Percentiles rank a stretch among this genome's conserved stretches.
Evolutionary conservation across 2,113 vertebrate species (phyloP).

Genomic region (Gadus macrocephalus): DNA sequence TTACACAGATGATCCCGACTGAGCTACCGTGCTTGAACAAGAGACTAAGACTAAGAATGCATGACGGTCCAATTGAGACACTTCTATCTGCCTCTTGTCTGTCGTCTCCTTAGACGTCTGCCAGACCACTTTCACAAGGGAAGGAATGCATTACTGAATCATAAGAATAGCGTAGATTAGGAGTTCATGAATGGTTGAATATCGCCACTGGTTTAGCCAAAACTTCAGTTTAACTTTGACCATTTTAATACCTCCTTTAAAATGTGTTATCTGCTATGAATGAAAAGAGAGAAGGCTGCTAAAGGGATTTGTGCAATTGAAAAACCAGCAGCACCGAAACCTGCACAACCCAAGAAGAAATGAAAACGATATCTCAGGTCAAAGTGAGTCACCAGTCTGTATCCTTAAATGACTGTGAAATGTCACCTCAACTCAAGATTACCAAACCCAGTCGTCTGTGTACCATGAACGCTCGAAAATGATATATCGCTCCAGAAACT

Average conservation of each 20-base stretch:
- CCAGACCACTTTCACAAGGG: conserved; percentile 26
- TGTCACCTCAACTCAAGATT: conserved; percentile 1
- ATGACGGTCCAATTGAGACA: conserved; percentile 21
- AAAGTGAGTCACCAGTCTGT: conserved; percentile 27
- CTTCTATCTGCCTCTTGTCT: conserved; percentile 25
- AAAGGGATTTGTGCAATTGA: no score
- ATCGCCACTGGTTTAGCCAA: no score
- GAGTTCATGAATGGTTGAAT: no score
- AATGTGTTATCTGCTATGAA: no score
- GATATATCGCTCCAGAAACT: not conserved
- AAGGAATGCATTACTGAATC: conserved; percentile 1
- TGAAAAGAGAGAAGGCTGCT: no score
- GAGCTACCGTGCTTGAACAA: conserved; percentile 18
- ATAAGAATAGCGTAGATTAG: no score
- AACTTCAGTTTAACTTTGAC: no score
- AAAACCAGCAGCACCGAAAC: not conserved
- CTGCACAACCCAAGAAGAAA: conserved; percentile 15
- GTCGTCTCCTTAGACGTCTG: conserved; percentile 29
- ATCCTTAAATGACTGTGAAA: conserved; percentile 21
- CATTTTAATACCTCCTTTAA: no score
- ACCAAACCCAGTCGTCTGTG: conserved; percentile 12
- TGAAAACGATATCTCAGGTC: not conserved
- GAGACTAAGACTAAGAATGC: conserved; percentile 13
- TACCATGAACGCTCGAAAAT: conserved; percentile 22
- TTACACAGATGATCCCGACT: conserved; percentile 17